A percentile compares a stretch with the other conserved stretches of the same genome.
phyloP scores from a whole-genome alignment of 2,797 vertebrate species.

The Notolepis coatsorum region DNA sequence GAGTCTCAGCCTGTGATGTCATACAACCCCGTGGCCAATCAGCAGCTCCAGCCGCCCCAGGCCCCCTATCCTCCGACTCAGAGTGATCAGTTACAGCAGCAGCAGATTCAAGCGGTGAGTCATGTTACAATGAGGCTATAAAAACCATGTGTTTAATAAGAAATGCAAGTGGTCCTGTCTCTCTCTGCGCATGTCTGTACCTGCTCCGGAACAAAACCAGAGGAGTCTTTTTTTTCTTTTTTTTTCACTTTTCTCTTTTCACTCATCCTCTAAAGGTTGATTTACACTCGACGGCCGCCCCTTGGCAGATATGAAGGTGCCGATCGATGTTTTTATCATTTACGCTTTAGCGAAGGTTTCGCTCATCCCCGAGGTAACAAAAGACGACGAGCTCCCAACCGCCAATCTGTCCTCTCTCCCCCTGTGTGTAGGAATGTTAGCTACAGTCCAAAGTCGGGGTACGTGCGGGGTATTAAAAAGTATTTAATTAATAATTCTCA shows the following conservation, averaged over 20 bases:
- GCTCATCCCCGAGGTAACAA: no score
- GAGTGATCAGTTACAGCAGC: constrained; percentile 65
- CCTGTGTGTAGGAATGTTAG: no score
- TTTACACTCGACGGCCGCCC: no score
- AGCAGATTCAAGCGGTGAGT: constrained; percentile 85
- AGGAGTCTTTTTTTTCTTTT: not conserved
- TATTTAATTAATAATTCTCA: no score
- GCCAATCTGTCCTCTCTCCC: no score
- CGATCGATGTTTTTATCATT: no score
- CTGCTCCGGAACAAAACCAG: not conserved
- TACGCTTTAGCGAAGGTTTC: no score
- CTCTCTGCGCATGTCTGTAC: not conserved
- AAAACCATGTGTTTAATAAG: not conserved
- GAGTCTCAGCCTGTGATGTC: constrained; percentile 85
- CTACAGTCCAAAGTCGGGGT: no score
- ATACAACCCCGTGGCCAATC: constrained; percentile 83
- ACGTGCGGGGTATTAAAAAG: no score
- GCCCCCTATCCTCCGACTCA: constrained; percentile 74
- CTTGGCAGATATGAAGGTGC: no score
- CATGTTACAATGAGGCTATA: constrained; percentile 29
- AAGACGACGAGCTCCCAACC: no score
- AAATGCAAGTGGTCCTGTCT: not conserved
- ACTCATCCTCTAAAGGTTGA: constrained; percentile 6
- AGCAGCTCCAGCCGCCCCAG: constrained; percentile 80
- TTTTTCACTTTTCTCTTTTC: not conserved